A percentile compares a stretch with the other conserved stretches of the same genome.
Evolutionary conservation across 2,113 vertebrate species (phyloP).

Genomic region (Crotalus tigris): DNA sequence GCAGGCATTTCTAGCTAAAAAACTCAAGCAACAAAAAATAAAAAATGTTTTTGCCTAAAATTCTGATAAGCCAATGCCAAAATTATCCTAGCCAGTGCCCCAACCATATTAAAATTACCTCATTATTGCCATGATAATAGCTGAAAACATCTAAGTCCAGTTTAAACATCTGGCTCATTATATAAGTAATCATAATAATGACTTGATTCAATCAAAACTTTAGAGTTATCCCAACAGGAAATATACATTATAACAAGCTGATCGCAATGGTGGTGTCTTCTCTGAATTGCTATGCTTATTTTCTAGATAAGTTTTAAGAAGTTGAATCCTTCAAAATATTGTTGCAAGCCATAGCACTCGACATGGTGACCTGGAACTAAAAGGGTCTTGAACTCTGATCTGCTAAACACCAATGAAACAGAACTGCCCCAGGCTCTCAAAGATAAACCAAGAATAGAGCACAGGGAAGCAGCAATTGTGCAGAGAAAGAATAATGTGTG

Average conservation of each 20-base stretch:
- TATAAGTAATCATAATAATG: background rate
- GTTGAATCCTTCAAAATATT: slow-evolving; percentile 57
- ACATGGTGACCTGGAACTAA: slow-evolving; percentile 50
- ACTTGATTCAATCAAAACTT: background rate
- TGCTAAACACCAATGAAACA: slow-evolving; percentile 57
- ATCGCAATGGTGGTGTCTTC: slow-evolving; percentile 25
- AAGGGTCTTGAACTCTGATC: slow-evolving; percentile 59
- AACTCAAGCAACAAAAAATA: background rate
- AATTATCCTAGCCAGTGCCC: background rate
- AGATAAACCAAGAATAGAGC: slow-evolving; percentile 1
- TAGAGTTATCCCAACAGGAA: background rate
- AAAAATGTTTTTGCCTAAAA: background rate
- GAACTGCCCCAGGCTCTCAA: slow-evolving; percentile 45
- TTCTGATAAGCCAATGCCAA: background rate
- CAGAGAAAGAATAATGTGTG: background rate
- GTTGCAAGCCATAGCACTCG: slow-evolving; percentile 56
- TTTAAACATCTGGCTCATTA: background rate
- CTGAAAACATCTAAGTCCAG: background rate
- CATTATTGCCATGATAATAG: background rate
- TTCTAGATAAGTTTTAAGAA: slow-evolving; percentile 44
- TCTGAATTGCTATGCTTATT: background rate
- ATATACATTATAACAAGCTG: background rate
- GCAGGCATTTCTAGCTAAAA: background rate
- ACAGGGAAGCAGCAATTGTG: slow-evolving; percentile 37
- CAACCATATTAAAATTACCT: background rate